Percentiles rank a stretch among this genome's conserved stretches.
Evolutionary conservation across 2,113 vertebrate genomes (phyloP).

Genomic region (Corapipo altera): DNA sequence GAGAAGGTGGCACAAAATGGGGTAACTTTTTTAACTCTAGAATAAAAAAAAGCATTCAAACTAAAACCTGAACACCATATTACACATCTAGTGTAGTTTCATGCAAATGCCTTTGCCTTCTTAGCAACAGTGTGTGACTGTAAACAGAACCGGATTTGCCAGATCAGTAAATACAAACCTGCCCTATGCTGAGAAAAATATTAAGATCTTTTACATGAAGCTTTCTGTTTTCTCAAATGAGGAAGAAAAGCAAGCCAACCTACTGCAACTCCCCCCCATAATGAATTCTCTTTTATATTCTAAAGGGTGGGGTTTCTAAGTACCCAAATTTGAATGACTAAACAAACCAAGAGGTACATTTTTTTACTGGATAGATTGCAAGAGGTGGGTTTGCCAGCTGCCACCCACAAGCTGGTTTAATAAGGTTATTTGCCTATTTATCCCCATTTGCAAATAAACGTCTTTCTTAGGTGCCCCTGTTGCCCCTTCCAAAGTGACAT

Average conservation of each 20-base stretch:
- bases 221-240: neutral
- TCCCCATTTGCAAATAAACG: neutral
- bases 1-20: neutral
- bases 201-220: neutral
- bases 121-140: neutral
- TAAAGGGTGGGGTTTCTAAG: neutral
- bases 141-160: neutral
- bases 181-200: neutral
- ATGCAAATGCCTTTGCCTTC: neutral
- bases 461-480: neutral
- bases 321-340: neutral
- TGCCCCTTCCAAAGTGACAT: neutral
- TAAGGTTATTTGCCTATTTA: neutral
- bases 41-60: neutral
- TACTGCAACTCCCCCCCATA: neutral
- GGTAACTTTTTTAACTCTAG: neutral
- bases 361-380: neutral
- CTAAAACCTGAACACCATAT: neutral
- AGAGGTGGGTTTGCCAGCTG: neutral
- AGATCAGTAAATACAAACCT: neutral
- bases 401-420: neutral
- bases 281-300: neutral
- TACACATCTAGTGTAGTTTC: neutral
- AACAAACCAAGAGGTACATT: neutral
- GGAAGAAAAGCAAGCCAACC: neutral